Conservation (phyloP, 2,113 vertebrate genomes). For the Ahaetulla prasina region DNA sequence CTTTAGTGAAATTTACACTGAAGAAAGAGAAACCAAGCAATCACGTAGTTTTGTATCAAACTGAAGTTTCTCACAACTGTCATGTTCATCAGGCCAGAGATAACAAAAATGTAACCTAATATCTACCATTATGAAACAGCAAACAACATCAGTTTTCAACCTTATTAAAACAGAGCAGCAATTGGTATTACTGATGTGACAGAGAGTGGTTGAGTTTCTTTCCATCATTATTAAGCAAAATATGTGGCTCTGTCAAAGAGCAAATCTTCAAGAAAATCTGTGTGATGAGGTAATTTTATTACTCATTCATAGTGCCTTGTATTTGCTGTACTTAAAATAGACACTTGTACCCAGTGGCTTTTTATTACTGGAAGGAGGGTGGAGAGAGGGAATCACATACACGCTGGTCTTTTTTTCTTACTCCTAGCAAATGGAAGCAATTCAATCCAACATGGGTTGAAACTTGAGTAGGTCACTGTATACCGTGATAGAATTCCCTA, state of each 20-base stretch:
- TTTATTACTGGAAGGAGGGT: slow-evolving; percentile 76
- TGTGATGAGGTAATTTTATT: slow-evolving; percentile 63
- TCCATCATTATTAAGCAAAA: slow-evolving; percentile 53
- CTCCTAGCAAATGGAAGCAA: slow-evolving; percentile 85
- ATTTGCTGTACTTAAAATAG: slow-evolving; percentile 75
- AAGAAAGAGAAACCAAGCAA: slow-evolving; percentile 47
- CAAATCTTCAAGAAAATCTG: slow-evolving; percentile 62
- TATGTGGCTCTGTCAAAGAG: slow-evolving; percentile 55
- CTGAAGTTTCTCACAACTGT: slow-evolving; percentile 75
- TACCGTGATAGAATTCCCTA: slow-evolving; percentile 98
- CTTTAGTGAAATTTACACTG: slow-evolving; percentile 46
- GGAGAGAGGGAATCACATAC: slow-evolving; percentile 64
- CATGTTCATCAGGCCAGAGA: slow-evolving; percentile 73
- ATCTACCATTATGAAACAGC: slow-evolving; percentile 64
- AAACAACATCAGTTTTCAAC: slow-evolving; percentile 57
- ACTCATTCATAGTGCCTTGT: slow-evolving; percentile 64
- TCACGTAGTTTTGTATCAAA: slow-evolving; percentile 71
- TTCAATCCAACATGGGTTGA: slow-evolving; percentile 81
- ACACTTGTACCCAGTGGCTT: slow-evolving; percentile 69
- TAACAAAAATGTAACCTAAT: slow-evolving; percentile 75
- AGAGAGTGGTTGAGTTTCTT: slow-evolving; percentile 45
- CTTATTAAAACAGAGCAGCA: slow-evolving; percentile 47
- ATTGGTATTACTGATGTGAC: slow-evolving; percentile 56
- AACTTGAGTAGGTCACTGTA: slow-evolving; percentile 98
- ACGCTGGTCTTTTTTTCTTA: slow-evolving; percentile 80